Base-by-base conservation (phyloP, 1,140 invertebrate species). In the Paralvinella palmiformis region DNA sequence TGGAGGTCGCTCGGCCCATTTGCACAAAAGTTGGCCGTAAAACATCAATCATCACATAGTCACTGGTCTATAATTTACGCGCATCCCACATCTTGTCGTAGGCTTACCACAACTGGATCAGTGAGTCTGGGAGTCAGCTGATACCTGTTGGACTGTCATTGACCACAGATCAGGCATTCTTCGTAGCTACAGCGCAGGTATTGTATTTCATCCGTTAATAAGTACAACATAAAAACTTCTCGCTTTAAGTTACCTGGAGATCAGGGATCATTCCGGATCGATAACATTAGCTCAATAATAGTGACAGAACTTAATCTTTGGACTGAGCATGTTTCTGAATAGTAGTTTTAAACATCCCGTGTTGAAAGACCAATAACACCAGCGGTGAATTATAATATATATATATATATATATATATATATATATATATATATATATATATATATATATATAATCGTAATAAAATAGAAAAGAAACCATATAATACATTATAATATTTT, bases 141-240 rank as follows among this genome's bases (percentile, higher is more conserved):
- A 24, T 41, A 15, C 44, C 44, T 17, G 44, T 45, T 20, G 44
- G 60, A 29, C 37, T 62, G 15, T 27, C 5, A 17, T n/a, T 62
- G 3, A 50, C 60, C 7, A 10, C 17, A 7, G 48, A 62, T 3
- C 60, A 62, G 41, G 37, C 44, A 20, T 62, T 62, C 60, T 62
- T 62, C 27, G 44, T 62, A 3, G 60, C 60, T 2, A n/a, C 60
- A 62, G 60, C 44, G n/a, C 60, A 62, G 60, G 60, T 62, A 50
- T 29, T 27, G 48, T 52, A 29, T 20, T 22, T 27, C 10, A n/a
- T 52, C 48, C 31, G 24, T 29, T 52, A 52, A n/a, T n/a, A 44
- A 44, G 0, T 13, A 15, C 37, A 44, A 15, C n/a, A n/a, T 0
- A 7, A 10, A 22, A 22, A n/a, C n/a, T 7, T 20, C 24, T 52